Evolutionary conservation across 2,113 vertebrate species (phyloP).

Genomic region (Pachycephala philippinensis): DNA sequence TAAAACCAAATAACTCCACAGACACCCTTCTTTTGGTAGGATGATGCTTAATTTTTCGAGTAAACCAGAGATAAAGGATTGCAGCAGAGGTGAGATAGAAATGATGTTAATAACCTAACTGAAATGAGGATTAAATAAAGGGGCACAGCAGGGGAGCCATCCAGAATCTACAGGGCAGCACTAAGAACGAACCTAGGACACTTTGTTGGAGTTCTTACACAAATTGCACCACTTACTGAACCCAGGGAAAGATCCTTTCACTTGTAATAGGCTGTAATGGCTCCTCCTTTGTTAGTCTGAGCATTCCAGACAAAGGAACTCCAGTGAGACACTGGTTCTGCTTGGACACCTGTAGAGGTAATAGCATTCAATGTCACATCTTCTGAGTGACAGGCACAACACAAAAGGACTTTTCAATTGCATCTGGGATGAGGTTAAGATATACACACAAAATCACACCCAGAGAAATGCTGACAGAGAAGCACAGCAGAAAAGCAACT

Average conservation of each 20-base stretch:
- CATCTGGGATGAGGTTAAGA: background rate
- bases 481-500: background rate
- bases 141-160: background rate
- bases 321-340: background rate
- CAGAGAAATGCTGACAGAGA: background rate
- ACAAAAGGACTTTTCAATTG: background rate
- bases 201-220: background rate
- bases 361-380: background rate
- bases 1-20: background rate
- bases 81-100: background rate
- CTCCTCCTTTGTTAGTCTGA: background rate
- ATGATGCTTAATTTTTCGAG: background rate
- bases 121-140: background rate
- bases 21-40: background rate
- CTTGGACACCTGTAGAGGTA: conserved; percentile 18
- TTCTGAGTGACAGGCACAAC: background rate
- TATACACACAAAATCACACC: background rate
- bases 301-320: background rate
- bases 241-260: background rate
- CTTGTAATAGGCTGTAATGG: background rate
- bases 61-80: background rate
- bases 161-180: background rate
- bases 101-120: background rate
- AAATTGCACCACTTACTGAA: conserved; percentile 1
- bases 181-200: background rate